Percentiles rank a stretch among this genome's conserved stretches.
phyloP scores from a whole-genome alignment of 2,797 vertebrate genomes.

The Rhinella marina region DNA sequence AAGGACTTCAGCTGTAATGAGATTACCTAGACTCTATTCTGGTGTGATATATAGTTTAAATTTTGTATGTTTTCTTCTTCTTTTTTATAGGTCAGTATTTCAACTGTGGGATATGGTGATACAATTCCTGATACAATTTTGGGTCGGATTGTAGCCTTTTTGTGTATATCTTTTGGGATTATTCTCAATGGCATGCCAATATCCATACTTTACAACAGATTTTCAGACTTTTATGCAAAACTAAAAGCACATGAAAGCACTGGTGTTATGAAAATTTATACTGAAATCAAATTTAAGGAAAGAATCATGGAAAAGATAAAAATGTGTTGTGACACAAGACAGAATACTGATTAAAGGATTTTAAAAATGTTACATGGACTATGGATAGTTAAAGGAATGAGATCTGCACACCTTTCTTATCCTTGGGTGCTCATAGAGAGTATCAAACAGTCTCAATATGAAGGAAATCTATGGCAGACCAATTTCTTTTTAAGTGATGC shows the following conservation, averaged over 20 bases:
- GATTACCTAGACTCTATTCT: not conserved
- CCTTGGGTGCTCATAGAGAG: too few species aligned
- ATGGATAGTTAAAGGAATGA: not conserved
- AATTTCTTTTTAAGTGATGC: too few species aligned
- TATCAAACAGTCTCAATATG: not conserved
- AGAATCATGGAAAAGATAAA: slow-evolving; percentile 72
- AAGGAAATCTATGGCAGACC: too few species aligned
- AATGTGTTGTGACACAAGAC: slow-evolving; percentile 9
- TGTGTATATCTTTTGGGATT: slow-evolving; percentile 91
- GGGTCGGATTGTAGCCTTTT: slow-evolving; percentile 85
- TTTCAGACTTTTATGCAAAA: slow-evolving; percentile 91
- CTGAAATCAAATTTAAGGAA: slow-evolving; percentile 73
- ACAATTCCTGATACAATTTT: slow-evolving; percentile 84
- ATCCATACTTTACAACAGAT: slow-evolving; percentile 93
- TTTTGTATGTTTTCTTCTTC: not conserved
- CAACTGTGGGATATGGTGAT: slow-evolving; percentile 90
- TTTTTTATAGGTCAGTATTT: slow-evolving; percentile 86
- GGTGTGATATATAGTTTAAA: not conserved
- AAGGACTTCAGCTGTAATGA: not conserved
- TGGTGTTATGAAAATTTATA: slow-evolving; percentile 74
- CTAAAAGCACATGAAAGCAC: slow-evolving; percentile 82
- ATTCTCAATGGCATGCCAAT: slow-evolving; percentile 94
- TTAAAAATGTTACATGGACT: not conserved
- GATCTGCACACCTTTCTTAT: too few species aligned
- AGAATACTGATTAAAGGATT: not conserved